A percentile compares a stretch with the other conserved stretches of the same genome.
phyloP scores from a whole-genome alignment of 2,888 invertebrate genomes.

The Pandemis heparana region DNA sequence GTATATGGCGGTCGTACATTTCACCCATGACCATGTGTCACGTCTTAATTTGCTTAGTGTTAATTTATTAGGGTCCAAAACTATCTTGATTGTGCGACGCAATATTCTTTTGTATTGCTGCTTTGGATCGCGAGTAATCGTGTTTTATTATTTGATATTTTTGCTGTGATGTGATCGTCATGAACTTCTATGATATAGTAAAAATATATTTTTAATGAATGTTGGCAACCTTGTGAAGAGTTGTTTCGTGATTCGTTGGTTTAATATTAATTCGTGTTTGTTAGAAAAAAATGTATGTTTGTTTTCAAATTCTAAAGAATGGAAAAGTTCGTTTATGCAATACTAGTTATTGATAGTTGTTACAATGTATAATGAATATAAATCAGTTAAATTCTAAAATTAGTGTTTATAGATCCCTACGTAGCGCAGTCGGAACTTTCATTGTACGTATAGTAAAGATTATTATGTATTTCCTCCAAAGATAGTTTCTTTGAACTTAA shows the following conservation, averaged over 20 bases:
- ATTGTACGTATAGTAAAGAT: neutral
- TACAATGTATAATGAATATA: conserved; percentile 42
- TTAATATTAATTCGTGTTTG: conserved; percentile 39
- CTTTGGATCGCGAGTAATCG: neutral
- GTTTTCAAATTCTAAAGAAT: conserved; percentile 39
- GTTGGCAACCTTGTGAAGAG: conserved; percentile 56
- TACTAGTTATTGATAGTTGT: conserved; percentile 44
- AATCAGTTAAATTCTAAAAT: conserved; percentile 44
- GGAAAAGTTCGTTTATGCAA: conserved; percentile 40
- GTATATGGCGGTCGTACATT: too few relatives aligned
- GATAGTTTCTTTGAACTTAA: too few relatives aligned
- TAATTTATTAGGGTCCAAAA: conserved; percentile 2
- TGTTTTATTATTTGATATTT: conserved; percentile 43
- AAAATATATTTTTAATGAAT: conserved; percentile 51
- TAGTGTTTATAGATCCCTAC: conserved; percentile 33
- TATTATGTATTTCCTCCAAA: neutral
- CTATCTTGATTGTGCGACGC: neutral
- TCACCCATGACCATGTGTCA: neutral
- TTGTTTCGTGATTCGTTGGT: conserved; percentile 52
- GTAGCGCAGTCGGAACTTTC: conserved; percentile 32
- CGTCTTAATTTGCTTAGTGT: neutral
- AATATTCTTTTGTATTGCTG: neutral
- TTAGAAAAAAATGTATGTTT: conserved; percentile 37
- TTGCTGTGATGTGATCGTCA: conserved; percentile 61
- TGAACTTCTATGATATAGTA: conserved; percentile 43